Evolutionary conservation across 2,888 invertebrate genomes (phyloP).

Genomic region (Thymelicus sylvestris): DNA sequence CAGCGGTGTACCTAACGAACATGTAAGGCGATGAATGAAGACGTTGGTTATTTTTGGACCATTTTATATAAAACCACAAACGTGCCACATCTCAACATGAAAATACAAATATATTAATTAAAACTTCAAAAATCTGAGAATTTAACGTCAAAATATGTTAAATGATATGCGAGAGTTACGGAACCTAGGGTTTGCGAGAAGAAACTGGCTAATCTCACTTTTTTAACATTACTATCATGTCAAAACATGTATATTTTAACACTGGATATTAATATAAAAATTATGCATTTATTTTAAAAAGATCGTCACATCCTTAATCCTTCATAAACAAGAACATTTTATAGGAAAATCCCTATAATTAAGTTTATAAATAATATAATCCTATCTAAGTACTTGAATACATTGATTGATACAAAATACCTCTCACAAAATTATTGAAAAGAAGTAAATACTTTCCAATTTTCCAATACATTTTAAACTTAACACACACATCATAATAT

Average conservation of each 20-base stretch:
- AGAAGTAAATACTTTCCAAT: constrained; percentile 34
- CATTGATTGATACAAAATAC: constrained; percentile 19
- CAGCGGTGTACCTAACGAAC: constrained; percentile 20
- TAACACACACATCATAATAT: constrained; percentile 20
- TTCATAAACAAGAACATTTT: constrained; percentile 7
- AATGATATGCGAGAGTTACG: constrained; percentile 31
- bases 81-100: constrained; percentile 15
- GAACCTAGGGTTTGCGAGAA: not conserved
- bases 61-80: constrained; percentile 21
- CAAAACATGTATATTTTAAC: not conserved
- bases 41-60: constrained; percentile 32
- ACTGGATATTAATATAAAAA: not conserved
- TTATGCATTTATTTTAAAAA: constrained; percentile 1
- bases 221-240: not conserved
- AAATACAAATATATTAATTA: constrained; percentile 17
- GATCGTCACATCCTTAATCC: not conserved
- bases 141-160: constrained; percentile 29
- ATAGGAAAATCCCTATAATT: constrained; percentile 4
- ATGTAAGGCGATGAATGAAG: constrained; percentile 34
- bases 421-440: constrained; percentile 25
- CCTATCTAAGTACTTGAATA: constrained; percentile 27
- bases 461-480: constrained; percentile 36
- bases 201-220: not conserved
- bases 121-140: constrained; percentile 13
- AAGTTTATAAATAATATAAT: constrained; percentile 19